These are phyloP conservation scores for Gyrodactylus bullatarudis DNA, from an alignment of 1,140 invertebrate species.

Conservation along the genomic window DNA sequence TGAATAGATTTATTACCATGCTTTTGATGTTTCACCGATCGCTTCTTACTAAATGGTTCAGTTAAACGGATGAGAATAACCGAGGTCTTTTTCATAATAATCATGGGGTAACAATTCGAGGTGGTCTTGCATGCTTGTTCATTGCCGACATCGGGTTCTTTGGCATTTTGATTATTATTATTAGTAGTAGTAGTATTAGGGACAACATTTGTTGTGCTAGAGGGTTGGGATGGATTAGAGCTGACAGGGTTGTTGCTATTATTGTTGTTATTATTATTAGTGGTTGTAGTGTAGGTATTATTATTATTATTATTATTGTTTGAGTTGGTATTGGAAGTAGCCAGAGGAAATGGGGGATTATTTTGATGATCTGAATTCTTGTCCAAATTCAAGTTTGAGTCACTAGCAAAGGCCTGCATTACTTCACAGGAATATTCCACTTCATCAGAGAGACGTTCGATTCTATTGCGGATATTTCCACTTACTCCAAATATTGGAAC, in stretches of 20 bases:
- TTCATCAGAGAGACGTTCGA: neutral
- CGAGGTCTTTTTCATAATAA: neutral
- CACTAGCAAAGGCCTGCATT: neutral
- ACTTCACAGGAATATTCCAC: neutral
- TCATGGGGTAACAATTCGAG: neutral
- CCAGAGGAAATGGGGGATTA: too few species aligned
- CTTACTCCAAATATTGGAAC: neutral
- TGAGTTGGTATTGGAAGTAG: too few species aligned
- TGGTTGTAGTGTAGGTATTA: neutral
- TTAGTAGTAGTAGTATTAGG: too few species aligned
- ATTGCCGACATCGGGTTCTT: neutral
- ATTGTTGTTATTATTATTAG: neutral
- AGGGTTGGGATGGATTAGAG: too few species aligned
- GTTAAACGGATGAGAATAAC: neutral
- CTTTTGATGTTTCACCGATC: neutral
- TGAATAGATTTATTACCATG: neutral
- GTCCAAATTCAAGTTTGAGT: neutral
- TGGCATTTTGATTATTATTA: neutral
- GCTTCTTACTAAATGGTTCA: too few species aligned
- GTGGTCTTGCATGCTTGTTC: neutral
- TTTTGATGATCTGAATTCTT: too few species aligned
- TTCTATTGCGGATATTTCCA: neutral
- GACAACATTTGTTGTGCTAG: too few species aligned
- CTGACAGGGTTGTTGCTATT: neutral
- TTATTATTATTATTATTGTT: too few species aligned